Percentiles rank a stretch among this genome's conserved stretches.
Conservation (phyloP, 2,797 vertebrate genomes). For the Semaprochilodus insignis region DNA sequence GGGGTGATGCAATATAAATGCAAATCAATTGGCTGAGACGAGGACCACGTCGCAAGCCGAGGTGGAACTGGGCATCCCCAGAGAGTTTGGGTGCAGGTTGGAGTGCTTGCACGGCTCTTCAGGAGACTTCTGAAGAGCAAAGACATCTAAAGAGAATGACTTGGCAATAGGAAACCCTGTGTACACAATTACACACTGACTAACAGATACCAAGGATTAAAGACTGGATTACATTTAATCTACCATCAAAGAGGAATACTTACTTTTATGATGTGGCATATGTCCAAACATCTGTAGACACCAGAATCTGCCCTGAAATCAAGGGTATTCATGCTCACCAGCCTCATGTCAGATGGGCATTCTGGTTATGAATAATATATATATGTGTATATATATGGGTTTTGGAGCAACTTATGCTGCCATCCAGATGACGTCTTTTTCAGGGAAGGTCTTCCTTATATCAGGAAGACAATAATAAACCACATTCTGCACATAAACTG, state of each 20-base stretch:
- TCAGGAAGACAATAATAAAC: no score
- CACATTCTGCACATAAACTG: no score
- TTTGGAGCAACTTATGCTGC: no score
- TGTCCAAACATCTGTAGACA: neutral
- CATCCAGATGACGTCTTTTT: no score
- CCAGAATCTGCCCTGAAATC: neutral
- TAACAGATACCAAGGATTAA: neutral
- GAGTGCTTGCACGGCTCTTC: neutral
- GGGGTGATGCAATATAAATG: conserved; percentile 79
- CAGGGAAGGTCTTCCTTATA: no score
- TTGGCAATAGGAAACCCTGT: no score
- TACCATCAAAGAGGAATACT: neutral
- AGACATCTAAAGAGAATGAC: neutral
- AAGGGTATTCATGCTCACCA: neutral
- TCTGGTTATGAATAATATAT: no score
- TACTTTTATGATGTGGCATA: neutral
- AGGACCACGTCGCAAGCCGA: conserved; percentile 63
- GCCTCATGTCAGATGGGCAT: neutral
- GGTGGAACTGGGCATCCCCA: conserved; percentile 65
- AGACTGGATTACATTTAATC: neutral
- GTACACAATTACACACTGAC: no score
- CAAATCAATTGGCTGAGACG: conserved; percentile 70
- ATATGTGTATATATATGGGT: no score
- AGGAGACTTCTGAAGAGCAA: neutral
- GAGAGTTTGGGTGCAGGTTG: conserved; percentile 49